Evolutionary conservation across 1,140 invertebrate species (phyloP), one percentile per base, ranked within the genome.

Genomic region (Bemisia tabaci): DNA sequence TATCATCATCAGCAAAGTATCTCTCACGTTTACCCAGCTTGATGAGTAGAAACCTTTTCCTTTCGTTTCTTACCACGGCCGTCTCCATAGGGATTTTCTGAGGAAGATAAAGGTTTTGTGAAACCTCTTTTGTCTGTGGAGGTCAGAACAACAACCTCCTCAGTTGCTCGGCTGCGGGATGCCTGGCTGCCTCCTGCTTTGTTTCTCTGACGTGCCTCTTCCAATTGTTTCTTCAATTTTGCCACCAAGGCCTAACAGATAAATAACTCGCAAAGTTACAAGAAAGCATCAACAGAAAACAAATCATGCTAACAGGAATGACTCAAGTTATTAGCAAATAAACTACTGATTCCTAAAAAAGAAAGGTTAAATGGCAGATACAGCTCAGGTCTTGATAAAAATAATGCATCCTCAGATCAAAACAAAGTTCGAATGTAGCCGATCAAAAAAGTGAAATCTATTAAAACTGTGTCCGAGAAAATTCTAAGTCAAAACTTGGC

Each of bases 1-100:
- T 88, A 74, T 95, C 91, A 82, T 96, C 93, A 80, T 96, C 92
- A 58, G 87, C 84, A 81, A 94, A 96, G 78, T 95, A 95, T 66
- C 87, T 83, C 21, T 86, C 79, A 71, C 92, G 82, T 74, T 92
- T 80, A 1, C 88, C n/a, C 87, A 67, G 79, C 79, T 66, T 79
- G 77, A 74, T 95, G 89, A 12, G 92, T 95, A 67, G 86, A 83
- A 39, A 85, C 80, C 79, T 78, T 82, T 77, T 71, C 68, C 72
- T 85, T 83, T 63, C 81, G 79, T 76, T 82, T 81, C 65, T 75
- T 82, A 25, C 74, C 75, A 60, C 75, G 69, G 25, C 79, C 78
- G 39, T 77, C 77, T 68, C 69, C 73, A 59, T 65, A 72, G 73
- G 73, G 71, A 48, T 17, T 48, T 59, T 74, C 69, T 64, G 58